Conservation (phyloP, 1,140 invertebrate genomes). For the Hyles euphorbiae region DNA sequence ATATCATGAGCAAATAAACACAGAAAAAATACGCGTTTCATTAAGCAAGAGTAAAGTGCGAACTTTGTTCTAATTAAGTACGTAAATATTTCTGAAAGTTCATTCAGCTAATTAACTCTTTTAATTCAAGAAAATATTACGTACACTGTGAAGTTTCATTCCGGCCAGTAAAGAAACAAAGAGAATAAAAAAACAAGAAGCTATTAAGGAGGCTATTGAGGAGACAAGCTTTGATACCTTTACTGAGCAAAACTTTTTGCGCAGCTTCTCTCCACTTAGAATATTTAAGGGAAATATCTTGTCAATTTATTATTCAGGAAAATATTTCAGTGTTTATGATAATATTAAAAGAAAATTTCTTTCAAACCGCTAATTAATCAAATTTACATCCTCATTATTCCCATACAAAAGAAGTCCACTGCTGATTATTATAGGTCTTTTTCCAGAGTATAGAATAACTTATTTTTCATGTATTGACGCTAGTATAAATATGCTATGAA, state of each 20-base stretch:
- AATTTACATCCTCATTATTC: no score
- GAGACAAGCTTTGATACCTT: slow-evolving; percentile 3
- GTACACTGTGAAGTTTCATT: slow-evolving; percentile 2
- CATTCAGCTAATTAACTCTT: slow-evolving; percentile 9
- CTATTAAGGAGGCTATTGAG: slow-evolving; percentile 6
- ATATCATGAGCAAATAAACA: no score
- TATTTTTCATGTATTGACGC: no score
- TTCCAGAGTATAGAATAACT: no score
- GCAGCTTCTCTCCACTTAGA: slow-evolving; percentile 3
- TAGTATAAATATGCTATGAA: no score
- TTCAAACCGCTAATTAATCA: no score
- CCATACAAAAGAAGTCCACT: no score
- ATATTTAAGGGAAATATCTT: not conserved
- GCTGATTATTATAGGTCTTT: no score
- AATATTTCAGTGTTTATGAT: not conserved
- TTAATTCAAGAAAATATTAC: slow-evolving; percentile 11
- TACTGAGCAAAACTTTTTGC: slow-evolving; percentile 3
- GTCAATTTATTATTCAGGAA: not conserved
- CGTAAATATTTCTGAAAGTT: slow-evolving; percentile 5
- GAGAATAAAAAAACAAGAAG: slow-evolving; percentile 4
- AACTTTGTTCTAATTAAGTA: slow-evolving; percentile 3
- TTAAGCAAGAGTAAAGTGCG: not conserved
- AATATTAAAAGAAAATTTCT: no score
- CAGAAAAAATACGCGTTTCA: not conserved
- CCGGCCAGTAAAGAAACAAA: slow-evolving; percentile 7